phyloP scores from a whole-genome alignment of 2,113 vertebrate genomes.

The Lophotis ruficrista region DNA sequence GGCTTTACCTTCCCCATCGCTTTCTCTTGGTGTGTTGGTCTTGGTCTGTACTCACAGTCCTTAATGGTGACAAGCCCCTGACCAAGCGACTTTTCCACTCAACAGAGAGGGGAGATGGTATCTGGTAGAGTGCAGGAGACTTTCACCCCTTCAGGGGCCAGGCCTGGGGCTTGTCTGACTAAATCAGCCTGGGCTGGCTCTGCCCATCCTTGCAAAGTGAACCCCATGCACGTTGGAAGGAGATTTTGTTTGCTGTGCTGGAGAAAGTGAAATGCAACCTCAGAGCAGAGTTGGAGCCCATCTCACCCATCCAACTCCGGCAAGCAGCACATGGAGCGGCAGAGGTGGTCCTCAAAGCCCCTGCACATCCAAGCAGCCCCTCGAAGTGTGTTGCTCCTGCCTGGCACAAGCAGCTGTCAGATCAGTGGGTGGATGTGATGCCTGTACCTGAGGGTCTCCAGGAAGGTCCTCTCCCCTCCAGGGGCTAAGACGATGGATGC shows the following conservation, averaged over 20 bases:
- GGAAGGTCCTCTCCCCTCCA: background rate
- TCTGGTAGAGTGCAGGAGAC: background rate
- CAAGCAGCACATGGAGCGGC: rapidly evolving
- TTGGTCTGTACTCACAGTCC: background rate
- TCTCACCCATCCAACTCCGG: rapidly evolving
- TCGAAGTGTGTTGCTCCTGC: rapidly evolving
- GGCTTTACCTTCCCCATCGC: background rate
- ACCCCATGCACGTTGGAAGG: rapidly evolving
- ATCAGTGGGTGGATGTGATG: rapidly evolving
- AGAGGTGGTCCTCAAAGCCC: background rate
- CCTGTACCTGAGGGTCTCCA: rapidly evolving
- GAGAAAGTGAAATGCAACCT: background rate
- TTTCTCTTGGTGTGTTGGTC: background rate
- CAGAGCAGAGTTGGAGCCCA: background rate
- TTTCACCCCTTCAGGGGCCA: background rate
- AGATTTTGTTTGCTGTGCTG: background rate
- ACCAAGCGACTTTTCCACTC: background rate
- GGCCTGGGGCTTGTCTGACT: background rate
- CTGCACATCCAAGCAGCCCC: background rate
- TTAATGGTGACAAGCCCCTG: background rate
- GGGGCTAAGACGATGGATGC: background rate
- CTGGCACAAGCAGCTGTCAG: rapidly evolving
- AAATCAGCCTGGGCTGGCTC: background rate
- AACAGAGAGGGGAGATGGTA: background rate
- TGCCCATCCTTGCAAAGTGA: background rate